Percentiles rank a stretch among this genome's conserved stretches.
Evolutionary conservation across 1,140 invertebrate genomes (phyloP).

Genomic region (Pararge aegeria): DNA sequence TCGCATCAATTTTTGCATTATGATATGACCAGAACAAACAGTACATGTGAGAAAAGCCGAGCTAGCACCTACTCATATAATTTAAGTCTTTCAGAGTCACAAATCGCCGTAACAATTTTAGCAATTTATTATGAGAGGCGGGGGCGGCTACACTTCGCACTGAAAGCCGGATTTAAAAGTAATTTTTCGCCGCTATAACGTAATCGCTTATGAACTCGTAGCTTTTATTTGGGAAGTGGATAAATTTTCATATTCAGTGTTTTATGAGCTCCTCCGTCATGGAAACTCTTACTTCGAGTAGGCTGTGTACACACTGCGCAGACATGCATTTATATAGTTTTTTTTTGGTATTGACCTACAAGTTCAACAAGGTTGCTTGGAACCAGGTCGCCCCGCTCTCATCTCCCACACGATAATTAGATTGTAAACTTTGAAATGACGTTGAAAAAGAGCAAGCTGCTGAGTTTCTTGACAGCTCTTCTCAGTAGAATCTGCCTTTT

Average conservation of each 20-base stretch:
- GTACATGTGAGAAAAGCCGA: no score
- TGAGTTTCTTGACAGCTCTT: no score
- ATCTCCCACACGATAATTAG: no score
- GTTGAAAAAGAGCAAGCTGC: no score
- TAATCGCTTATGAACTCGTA: conserved; percentile 5
- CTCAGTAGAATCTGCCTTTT: no score
- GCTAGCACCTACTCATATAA: not conserved
- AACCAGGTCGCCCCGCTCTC: no score
- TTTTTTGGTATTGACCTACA: no score
- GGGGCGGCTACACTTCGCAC: conserved; percentile 2
- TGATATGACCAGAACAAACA: no score
- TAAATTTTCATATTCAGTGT: conserved; percentile 64
- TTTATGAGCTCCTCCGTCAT: conserved; percentile 46
- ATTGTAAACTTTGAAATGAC: no score
- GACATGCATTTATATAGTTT: not conserved
- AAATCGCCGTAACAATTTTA: conserved; percentile 4
- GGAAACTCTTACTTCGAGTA: not conserved
- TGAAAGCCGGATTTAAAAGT: conserved; percentile 5
- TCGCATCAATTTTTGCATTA: no score
- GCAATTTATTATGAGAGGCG: not conserved
- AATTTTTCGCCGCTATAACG: conserved; percentile 7
- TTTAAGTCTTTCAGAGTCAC: not conserved
- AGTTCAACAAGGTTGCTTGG: no score
- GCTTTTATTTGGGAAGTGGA: conserved; percentile 32
- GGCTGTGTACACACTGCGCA: not conserved